Evolutionary conservation across 2,113 vertebrate species (phyloP).

Genomic region (Antechinus stuartii): DNA sequence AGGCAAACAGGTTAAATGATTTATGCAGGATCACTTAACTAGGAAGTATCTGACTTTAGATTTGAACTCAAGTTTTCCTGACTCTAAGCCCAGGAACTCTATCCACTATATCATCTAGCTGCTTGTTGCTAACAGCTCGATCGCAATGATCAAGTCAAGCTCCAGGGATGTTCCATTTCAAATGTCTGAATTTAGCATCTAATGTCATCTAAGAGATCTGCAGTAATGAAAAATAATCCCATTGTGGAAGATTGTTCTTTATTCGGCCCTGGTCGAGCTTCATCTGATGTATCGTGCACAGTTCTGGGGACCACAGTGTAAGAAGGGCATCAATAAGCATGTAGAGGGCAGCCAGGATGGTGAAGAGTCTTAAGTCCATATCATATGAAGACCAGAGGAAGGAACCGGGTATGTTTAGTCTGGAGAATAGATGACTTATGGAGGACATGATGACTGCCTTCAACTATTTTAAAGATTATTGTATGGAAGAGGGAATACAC

Average conservation of each 20-base stretch:
- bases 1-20: neutral
- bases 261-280: neutral
- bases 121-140: neutral
- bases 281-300: neutral
- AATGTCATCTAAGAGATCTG: neutral
- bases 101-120: neutral
- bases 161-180: neutral
- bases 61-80: neutral
- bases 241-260: neutral
- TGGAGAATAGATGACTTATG: neutral
- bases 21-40: neutral
- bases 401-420: neutral
- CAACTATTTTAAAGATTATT: too few species aligned
- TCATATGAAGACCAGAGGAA: neutral
- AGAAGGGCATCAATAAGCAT: neutral
- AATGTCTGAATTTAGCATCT: neutral
- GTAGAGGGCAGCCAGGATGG: neutral
- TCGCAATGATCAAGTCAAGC: neutral
- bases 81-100: neutral
- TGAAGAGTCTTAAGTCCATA: neutral
- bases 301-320: neutral
- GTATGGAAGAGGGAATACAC: too few species aligned
- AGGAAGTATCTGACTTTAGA: neutral
- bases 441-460: too few species aligned
- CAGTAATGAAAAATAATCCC: neutral